Evolutionary conservation across 2,797 vertebrate species (phyloP), one percentile per base, ranked within the genome.

Genomic region (Heliangelus exortis): DNA sequence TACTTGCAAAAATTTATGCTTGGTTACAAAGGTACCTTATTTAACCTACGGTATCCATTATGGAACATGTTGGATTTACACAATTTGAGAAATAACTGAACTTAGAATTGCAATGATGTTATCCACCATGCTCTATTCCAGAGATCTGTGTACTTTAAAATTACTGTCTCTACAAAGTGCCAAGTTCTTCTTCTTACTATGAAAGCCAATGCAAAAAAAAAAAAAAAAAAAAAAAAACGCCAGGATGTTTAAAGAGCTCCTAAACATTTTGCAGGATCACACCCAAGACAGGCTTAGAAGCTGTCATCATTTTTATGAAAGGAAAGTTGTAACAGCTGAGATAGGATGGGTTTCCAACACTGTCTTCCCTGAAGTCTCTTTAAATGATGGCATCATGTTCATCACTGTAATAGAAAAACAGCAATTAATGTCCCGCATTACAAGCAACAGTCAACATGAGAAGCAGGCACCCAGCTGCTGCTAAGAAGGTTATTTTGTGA

Each of bases 321-420:
- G 71, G 78, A 95, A 93, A 51, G 81, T 88, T 91, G 50, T 29
- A 93, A 86, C 53, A 78, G 43, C 76, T 92, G 81, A 25, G 41
- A 87, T 16, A 36, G 26, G 45, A 53, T 21, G 65, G 25, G 53
- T 62, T 81, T 92, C 65, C 67, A 78, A 29, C 21, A 43, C 16
- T 58, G 41, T 79, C 68, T 77, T 91, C 68, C 76, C 83, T 76
- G 82, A 79, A 76, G 55, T 62, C 78, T 94, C 71, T 94, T 97
- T 98, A 98, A 96, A 98, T 98, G 96, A 98, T 98, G 78, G 98
- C 98, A 86, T 98, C 98, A 1, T 98, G 98, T 97, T 98, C 98
- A 76, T 98, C 98, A 28, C 98, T 98, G 97, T 48, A 98, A 98
- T 1, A 95, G 86, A 97, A 95, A 97, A 77, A 92, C 62, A 85